Conservation (phyloP, 2,888 invertebrate species). For the Apodemia duryi region DNA sequence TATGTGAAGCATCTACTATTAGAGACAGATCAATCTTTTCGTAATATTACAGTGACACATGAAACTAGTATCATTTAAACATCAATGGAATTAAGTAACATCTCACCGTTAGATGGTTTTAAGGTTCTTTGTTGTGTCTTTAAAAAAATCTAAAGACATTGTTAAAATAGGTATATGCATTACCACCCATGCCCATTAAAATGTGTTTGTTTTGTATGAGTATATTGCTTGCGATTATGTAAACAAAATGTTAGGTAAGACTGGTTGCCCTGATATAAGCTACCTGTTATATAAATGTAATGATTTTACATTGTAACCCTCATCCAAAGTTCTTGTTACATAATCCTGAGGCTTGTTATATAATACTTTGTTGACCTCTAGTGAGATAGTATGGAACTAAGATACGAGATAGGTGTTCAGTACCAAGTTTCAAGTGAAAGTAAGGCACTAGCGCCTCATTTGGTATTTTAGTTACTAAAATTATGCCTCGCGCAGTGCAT, state of each 20-base stretch:
- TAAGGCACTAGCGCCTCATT: background rate
- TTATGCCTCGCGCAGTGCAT: background rate
- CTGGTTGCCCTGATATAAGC: background rate
- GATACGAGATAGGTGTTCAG: background rate
- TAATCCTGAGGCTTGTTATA: constrained; percentile 12
- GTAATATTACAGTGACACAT: no score
- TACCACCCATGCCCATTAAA: background rate
- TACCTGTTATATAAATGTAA: constrained; percentile 2
- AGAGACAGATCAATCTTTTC: no score
- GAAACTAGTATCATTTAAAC: no score
- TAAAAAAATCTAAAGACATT: background rate
- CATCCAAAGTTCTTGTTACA: constrained; percentile 3
- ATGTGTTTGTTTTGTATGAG: background rate
- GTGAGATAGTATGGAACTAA: background rate
- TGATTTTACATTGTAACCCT: constrained; percentile 12
- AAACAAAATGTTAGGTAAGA: constrained; percentile 8
- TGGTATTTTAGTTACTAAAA: background rate
- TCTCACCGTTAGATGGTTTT: no score
- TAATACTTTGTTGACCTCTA: constrained; percentile 15
- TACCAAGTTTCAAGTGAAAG: background rate
- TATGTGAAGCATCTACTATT: no score
- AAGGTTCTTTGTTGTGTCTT: background rate
- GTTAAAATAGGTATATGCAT: no score
- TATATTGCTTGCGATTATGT: background rate
- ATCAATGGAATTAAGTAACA: no score